Evolutionary conservation across 1,140 invertebrate species (phyloP).

Genomic region (Mizuhopecten yessoensis): DNA sequence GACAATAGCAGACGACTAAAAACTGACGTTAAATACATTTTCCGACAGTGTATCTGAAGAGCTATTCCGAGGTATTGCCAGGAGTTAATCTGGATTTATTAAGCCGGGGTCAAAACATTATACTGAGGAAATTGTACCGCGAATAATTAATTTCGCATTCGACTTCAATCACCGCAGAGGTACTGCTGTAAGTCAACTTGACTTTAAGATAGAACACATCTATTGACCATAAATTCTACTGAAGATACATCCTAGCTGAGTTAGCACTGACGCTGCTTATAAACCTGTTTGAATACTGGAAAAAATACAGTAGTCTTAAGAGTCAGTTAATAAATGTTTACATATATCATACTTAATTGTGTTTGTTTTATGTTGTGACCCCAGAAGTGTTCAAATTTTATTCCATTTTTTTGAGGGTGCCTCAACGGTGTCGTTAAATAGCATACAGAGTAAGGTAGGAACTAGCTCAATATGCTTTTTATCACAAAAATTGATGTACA

Average conservation of each 20-base stretch:
- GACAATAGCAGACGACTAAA: background rate
- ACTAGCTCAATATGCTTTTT: no score
- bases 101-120: slow-evolving; percentile 37
- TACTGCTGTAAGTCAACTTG: background rate
- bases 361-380: no score
- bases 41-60: background rate
- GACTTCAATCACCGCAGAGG: background rate
- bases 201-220: background rate
- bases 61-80: background rate
- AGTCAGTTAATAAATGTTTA: no score
- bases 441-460: no score
- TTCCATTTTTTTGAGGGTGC: no score
- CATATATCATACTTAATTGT: no score
- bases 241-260: background rate
- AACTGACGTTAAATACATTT: slow-evolving; percentile 29
- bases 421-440: no score
- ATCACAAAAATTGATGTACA: no score
- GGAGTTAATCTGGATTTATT: slow-evolving; percentile 34
- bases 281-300: no score
- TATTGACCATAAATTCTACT: background rate
- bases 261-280: no score
- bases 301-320: no score
- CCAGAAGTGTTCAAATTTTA: no score
- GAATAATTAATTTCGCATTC: slow-evolving; percentile 39
- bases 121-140: slow-evolving; percentile 8